These are phyloP conservation scores for Chrysolina haemoptera DNA, from an alignment of 2,888 invertebrate species.

Conservation along the genomic window DNA sequence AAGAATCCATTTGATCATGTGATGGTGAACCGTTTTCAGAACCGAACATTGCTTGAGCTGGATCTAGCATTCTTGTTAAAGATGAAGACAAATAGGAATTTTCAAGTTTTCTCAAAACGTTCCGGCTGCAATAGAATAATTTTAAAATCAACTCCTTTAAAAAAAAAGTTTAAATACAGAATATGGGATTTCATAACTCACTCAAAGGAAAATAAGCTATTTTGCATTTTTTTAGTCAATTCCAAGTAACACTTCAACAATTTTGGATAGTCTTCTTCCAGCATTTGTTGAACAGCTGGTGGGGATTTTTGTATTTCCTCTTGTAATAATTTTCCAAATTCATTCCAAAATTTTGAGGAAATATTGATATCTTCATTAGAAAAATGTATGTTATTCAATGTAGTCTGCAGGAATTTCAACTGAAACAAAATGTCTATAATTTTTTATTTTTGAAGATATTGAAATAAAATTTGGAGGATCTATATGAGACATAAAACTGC, in stretches of 20 bases:
- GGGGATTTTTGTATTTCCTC: constrained; percentile 73
- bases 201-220: constrained; percentile 74
- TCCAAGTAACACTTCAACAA: constrained; percentile 87
- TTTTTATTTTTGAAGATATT: background rate
- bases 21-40: constrained; percentile 79
- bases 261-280: constrained; percentile 91
- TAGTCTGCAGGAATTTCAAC: constrained; percentile 71
- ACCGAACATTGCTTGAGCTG: constrained; percentile 87
- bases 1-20: constrained; percentile 83
- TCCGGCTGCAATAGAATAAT: constrained; percentile 66
- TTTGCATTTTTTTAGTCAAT: constrained; percentile 79
- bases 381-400: constrained; percentile 70
- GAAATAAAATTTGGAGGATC: no score
- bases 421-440: constrained; percentile 59
- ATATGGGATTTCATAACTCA: constrained; percentile 63
- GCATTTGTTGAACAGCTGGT: constrained; percentile 80
- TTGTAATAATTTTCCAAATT: constrained; percentile 69
- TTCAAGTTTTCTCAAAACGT: constrained; percentile 81
- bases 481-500: no score
- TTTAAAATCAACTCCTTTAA: background rate
- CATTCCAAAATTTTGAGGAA: constrained; percentile 73
- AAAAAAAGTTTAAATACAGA: background rate
- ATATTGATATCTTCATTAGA: constrained; percentile 70
- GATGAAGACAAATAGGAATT: constrained; percentile 89
- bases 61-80: constrained; percentile 85